Evolutionary conservation across 2,113 vertebrate genomes (phyloP).

Genomic region (Aptenodytes forsteri): DNA sequence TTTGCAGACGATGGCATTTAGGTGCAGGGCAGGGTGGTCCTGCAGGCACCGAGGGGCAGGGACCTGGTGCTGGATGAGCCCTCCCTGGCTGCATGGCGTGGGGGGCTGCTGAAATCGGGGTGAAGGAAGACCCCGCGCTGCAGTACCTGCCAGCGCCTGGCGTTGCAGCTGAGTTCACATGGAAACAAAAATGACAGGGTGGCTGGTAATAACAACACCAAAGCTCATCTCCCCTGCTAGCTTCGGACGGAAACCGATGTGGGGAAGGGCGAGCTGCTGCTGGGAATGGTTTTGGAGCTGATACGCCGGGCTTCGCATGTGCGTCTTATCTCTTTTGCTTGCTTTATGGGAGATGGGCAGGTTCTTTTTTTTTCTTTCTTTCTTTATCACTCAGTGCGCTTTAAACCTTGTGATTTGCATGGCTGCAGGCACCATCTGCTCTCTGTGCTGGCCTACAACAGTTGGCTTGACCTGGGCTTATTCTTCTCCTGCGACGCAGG

Average conservation of each 20-base stretch:
- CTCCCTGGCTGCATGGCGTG: not conserved
- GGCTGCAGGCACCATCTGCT: slow-evolving; percentile 49
- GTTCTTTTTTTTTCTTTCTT: not conserved
- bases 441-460: not conserved
- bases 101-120: not conserved
- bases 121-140: not conserved
- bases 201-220: not conserved
- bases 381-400: not conserved
- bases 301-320: rapidly evolving
- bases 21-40: not conserved
- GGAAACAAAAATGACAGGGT: not conserved
- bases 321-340: not conserved
- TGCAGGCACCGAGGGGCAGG: not conserved
- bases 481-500: not conserved
- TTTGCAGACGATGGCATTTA: not conserved
- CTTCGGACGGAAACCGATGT: rapidly evolving
- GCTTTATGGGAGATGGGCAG: not conserved
- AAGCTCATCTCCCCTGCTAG: not conserved
- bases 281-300: not conserved
- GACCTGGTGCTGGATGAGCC: not conserved
- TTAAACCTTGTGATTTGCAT: slow-evolving; percentile 24
- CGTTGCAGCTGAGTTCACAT: not conserved
- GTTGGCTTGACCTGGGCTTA: slow-evolving; percentile 32
- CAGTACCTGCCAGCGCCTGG: not conserved
- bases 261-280: not conserved